A percentile compares a stretch with the other conserved stretches of the same genome.
Conservation (phyloP, 2,888 invertebrate genomes). For the Incurvaria masculella region DNA sequence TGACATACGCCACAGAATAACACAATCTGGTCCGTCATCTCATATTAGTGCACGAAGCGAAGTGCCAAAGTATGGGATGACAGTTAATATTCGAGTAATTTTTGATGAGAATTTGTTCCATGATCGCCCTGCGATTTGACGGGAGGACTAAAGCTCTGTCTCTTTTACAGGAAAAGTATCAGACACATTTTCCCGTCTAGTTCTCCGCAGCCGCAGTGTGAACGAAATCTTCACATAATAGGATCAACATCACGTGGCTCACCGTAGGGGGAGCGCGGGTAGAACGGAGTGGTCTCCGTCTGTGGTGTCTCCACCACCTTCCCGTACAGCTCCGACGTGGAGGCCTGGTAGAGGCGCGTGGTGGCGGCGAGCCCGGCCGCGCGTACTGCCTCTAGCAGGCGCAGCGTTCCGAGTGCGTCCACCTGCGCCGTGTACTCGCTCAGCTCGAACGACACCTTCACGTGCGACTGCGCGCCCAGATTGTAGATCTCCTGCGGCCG, state of each 20-base stretch:
- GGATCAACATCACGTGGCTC: no score
- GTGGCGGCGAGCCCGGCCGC: constrained; percentile 80
- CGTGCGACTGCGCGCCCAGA: constrained; percentile 98
- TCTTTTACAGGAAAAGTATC: no score
- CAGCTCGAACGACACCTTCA: constrained; percentile 97
- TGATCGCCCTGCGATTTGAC: no score
- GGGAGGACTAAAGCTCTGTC: no score
- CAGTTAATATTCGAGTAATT: no score
- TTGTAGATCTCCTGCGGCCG: constrained; percentile 95
- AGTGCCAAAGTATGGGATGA: no score
- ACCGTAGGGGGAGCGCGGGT: constrained; percentile 97
- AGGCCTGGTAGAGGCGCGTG: constrained; percentile 91
- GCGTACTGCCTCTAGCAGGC: constrained; percentile 88
- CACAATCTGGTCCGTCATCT: no score
- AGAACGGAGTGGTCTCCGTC: constrained; percentile 92
- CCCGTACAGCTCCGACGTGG: constrained; percentile 93
- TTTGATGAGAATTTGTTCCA: no score
- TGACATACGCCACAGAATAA: no score
- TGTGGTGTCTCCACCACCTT: constrained; percentile 92
- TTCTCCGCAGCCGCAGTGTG: no score
- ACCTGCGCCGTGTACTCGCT: constrained; percentile 99
- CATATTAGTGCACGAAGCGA: not conserved
- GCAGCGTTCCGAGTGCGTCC: constrained; percentile 90
- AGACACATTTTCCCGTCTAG: no score
- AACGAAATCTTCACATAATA: constrained; percentile 5